phyloP scores from a whole-genome alignment of 2,797 vertebrate genomes.

The Antrozous pallidus region DNA sequence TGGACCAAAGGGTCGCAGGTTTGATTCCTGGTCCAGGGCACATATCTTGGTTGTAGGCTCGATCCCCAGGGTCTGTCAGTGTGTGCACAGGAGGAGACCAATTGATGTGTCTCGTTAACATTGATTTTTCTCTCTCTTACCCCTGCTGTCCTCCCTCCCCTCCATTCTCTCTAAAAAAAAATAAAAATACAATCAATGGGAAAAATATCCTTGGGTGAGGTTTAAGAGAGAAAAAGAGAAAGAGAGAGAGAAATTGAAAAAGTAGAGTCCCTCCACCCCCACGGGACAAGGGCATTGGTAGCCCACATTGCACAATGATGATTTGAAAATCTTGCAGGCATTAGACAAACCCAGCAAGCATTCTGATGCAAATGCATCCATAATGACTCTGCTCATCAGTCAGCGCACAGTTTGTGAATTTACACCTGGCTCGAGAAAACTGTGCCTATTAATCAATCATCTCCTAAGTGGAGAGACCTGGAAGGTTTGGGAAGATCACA shows the following conservation, averaged over 20 bases:
- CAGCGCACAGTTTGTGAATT: conserved; percentile 2
- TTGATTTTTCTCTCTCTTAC: too few relatives aligned
- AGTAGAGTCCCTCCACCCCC: not conserved
- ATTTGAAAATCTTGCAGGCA: not conserved
- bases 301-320: conserved; percentile 34
- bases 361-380: conserved; percentile 21
- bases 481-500: not conserved
- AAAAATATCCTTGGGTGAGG: too few relatives aligned
- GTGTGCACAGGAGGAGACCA: too few relatives aligned
- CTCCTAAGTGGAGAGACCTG: not conserved
- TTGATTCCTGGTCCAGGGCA: too few relatives aligned
- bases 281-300: not conserved
- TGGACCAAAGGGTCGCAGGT: too few relatives aligned
- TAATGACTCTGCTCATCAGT: not conserved
- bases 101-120: too few relatives aligned
- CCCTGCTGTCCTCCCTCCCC: too few relatives aligned
- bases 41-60: too few relatives aligned
- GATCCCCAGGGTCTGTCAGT: too few relatives aligned
- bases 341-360: conserved; percentile 3
- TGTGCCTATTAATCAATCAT: not conserved
- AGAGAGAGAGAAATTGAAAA: not conserved
- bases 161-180: too few relatives aligned
- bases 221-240: too few relatives aligned
- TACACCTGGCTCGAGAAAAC: conserved; percentile 19
- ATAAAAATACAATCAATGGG: too few relatives aligned